Base-by-base conservation (phyloP, 2,797 vertebrate genomes). In the Smutsia temminckii region DNA sequence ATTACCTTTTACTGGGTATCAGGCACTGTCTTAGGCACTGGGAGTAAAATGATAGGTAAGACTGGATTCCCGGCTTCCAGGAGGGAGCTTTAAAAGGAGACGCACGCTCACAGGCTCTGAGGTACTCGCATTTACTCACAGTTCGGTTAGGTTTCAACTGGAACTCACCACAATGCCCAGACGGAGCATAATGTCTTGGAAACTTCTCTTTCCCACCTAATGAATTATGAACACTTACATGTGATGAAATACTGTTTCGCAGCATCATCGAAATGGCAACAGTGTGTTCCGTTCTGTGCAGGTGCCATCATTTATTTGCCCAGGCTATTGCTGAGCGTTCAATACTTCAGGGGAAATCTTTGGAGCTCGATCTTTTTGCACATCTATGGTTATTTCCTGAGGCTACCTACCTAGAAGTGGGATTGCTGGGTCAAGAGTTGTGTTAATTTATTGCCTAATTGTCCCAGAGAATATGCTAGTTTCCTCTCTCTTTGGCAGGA, bases 301-400 rank as follows among this genome's bases (percentile, higher is more conserved):
- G 0, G 18, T 14, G 0, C 53, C 42, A 0, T 18, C 32, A 1
- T 29, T 71, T 20, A 17, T 25, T 23, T n/a, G 17, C 27, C 72
- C 23, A 8, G 9, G 8, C 37, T 81, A 4, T 2, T 2, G 9
- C 1, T 27, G 46, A 74, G 4, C 32, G 2, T 3, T 1, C 2
- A 53, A 34, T 6, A 55, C 21, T 51, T 14, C 63, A 0, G 32
- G 0, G 66, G 53, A 21, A 17, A n/a, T 1, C 66, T 20, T 20
- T 32, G 13, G 10, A 10, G 29, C 10, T 11, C 4, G 2, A 7
- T 46, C 42, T 63, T 1, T 17, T 57, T 1, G 27, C 11, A 12
- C 27, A 20, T 9, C 59, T 21, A 3, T 4, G 68, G 13, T 37
- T 61, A 29, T 51, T 21, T 63, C 81, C 66, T 61, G 1, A 6